These are phyloP conservation scores for Antennarius striatus DNA, from an alignment of 2,113 vertebrate species.

Conservation along the genomic window DNA sequence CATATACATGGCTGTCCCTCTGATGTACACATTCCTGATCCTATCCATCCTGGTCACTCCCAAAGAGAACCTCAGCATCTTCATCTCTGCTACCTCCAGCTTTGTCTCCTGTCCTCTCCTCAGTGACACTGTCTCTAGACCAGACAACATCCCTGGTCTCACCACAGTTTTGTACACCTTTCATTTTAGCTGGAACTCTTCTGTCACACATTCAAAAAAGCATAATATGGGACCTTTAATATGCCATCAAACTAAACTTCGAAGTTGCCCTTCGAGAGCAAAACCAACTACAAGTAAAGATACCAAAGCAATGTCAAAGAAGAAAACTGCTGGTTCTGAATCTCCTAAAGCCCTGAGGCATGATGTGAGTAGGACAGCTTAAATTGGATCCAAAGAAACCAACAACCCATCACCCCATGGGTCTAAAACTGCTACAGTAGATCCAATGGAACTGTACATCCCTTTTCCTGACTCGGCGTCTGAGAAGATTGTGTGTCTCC, in stretches of 20 bases:
- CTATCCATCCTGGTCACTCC: background rate
- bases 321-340: slow-evolving; percentile 23
- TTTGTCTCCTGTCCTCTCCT: too few species aligned
- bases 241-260: background rate
- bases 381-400: slow-evolving; percentile 43
- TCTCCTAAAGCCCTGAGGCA: slow-evolving; percentile 37
- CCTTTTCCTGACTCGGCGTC: background rate
- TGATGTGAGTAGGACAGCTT: slow-evolving; percentile 50
- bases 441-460: background rate
- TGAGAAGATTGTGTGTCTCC: slow-evolving; percentile 13
- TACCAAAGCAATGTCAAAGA: slow-evolving; percentile 3
- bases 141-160: too few species aligned
- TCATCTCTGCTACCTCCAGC: too few species aligned
- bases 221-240: background rate
- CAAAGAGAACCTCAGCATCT: too few species aligned
- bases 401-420: slow-evolving; percentile 3
- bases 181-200: too few species aligned
- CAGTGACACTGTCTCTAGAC: too few species aligned
- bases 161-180: too few species aligned
- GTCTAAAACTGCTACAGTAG: background rate
- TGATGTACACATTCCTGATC: too few species aligned
- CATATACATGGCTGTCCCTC: too few species aligned
- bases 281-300: slow-evolving; percentile 26
- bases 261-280: background rate
- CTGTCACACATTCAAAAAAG: too few species aligned